Evolutionary conservation across 2,797 vertebrate genomes (phyloP), one percentile per base, ranked within the genome.

Genomic region (Cuculus canorus): DNA sequence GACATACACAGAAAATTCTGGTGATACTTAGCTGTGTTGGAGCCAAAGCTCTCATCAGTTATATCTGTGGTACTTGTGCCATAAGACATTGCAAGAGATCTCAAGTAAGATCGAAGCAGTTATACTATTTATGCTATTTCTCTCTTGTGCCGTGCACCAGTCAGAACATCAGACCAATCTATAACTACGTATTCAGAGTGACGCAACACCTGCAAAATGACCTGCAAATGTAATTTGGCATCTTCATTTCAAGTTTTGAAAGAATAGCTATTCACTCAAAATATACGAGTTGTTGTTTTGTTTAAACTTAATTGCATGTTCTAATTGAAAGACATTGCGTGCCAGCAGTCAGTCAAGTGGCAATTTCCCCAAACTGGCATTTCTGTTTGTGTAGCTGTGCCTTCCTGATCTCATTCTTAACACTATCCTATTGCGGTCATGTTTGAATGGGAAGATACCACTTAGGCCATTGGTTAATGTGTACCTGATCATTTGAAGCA

Each of bases 41-140:
- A 96, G 48, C 75, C 63, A 78, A 93, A 94, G 64, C 63, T 83
- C 54, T 94, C 52, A 79, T 43, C 84, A 91, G 92, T 52, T 76
- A 45, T 50, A 88, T 47, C 76, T 68, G 86, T 66, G 65, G 61
- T 54, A 73, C 61, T 37, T 48, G 50, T 37, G 28, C 37, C 69
- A 5, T 18, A 88, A 95, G 66, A 89, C 56, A 82, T 19, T 81
- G 64, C 76, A 92, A 86, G 90, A 82, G 35, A 61, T 65, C 15
- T 73, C n/a, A 87, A 39, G 22, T 50, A 57, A 68, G 33, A 78
- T 65, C 66, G 57, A 66, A 85, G 23, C 45, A 71, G 28, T 45
- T 53, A 59, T 8, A 60, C 19, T 47, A 71, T 4, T 57, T 52
- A 71, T 82, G 14, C 30, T 37, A 16, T 57, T 82, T 78, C 71